Evolutionary conservation across 2,888 invertebrate species (phyloP).

Genomic region (Drosophila buzzatii): DNA sequence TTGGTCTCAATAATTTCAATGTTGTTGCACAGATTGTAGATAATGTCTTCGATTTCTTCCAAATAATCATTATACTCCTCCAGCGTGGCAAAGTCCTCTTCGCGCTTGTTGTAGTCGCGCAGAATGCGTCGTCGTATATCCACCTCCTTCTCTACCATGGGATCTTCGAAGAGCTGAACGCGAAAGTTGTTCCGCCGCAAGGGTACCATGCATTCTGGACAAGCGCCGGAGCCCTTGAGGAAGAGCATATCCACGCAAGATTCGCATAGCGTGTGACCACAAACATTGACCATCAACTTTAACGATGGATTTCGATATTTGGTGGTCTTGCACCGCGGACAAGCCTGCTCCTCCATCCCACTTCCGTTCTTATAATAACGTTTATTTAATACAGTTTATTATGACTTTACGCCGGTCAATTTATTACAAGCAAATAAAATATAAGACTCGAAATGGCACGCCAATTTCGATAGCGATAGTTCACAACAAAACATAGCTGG

Average conservation of each 20-base stretch:
- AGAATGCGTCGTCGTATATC: constrained; percentile 96
- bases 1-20: constrained; percentile 95
- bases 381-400: background rate
- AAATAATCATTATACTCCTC: constrained; percentile 97
- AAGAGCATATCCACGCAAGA: constrained; percentile 98
- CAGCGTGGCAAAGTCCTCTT: constrained; percentile 94
- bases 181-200: constrained; percentile 95
- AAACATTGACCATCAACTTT: constrained; percentile 98
- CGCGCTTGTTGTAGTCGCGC: constrained; percentile 96
- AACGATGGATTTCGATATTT: constrained; percentile 98
- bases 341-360: constrained; percentile 85
- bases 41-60: constrained; percentile 96
- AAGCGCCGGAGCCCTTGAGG: constrained; percentile 97
- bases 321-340: constrained; percentile 98
- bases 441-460: constrained; percentile 20
- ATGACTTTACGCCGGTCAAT: constrained; percentile 12
- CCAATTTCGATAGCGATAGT: constrained; percentile 3
- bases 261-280: constrained; percentile 99
- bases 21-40: constrained; percentile 95
- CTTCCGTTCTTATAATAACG: too few relatives aligned
- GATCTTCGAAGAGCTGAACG: constrained; percentile 98
- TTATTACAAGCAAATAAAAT: background rate
- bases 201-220: constrained; percentile 96
- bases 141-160: constrained; percentile 98
- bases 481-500: background rate